phyloP scores from a whole-genome alignment of 2,113 vertebrate species.

The Crotalus helleri region DNA sequence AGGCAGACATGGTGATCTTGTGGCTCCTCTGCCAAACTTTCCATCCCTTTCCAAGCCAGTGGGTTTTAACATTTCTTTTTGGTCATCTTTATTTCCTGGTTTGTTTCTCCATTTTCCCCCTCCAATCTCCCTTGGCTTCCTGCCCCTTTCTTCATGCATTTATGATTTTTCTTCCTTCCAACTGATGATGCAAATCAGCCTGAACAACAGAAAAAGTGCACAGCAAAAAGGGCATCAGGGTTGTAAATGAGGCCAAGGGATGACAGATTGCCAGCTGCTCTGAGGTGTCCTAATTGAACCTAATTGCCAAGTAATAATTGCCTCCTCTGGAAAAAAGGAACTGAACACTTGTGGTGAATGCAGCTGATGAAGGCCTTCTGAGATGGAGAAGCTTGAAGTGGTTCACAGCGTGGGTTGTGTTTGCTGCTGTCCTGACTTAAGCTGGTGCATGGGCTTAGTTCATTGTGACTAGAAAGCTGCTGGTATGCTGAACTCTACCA shows the following conservation, averaged over 20 bases:
- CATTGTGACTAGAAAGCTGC: too few relatives aligned
- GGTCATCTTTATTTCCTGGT: background rate
- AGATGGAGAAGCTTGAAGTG: background rate
- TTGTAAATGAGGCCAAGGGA: conserved; percentile 64
- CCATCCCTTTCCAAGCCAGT: conserved; percentile 61
- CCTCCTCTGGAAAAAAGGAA: conserved; percentile 55
- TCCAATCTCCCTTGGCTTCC: background rate
- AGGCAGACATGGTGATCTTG: conserved; percentile 47
- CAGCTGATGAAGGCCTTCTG: conserved; percentile 58
- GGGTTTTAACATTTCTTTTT: conserved; percentile 40
- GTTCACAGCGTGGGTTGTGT: background rate
- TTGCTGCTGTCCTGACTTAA: background rate
- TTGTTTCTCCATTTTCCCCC: background rate
- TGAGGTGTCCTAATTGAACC: conserved; percentile 58
- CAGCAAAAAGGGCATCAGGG: conserved; percentile 58
- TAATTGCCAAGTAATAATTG: conserved; percentile 59
- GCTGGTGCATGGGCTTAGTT: background rate
- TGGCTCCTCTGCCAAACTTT: conserved; percentile 60
- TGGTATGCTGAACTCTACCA: too few relatives aligned
- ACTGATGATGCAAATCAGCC: conserved; percentile 47
- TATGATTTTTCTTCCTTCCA: conserved; percentile 45
- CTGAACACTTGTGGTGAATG: conserved; percentile 53
- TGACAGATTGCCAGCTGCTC: conserved; percentile 59
- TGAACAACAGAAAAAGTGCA: conserved; percentile 44
- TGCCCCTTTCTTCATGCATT: conserved; percentile 24